Percentiles rank a stretch among this genome's conserved stretches.
These are phyloP conservation scores for Taxidea taxus DNA, from an alignment of 2,113 vertebrate genomes.

Conservation along the genomic window DNA sequence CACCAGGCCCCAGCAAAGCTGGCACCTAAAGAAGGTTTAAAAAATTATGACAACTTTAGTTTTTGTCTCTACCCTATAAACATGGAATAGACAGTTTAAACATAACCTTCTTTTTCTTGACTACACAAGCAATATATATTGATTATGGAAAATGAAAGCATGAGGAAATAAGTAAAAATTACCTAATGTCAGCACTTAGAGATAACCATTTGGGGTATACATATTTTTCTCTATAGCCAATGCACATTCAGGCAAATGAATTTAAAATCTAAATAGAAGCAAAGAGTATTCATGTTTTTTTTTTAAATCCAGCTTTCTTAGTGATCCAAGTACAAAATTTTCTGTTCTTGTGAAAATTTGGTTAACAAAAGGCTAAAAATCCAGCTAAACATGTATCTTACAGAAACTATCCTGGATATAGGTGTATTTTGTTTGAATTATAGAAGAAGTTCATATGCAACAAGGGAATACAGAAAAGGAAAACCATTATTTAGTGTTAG, in stretches of 20 bases:
- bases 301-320: conserved; percentile 12
- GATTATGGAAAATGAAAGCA: conserved; percentile 16
- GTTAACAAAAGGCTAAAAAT: not conserved
- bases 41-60: not conserved
- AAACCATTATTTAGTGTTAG: not conserved
- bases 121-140: not conserved
- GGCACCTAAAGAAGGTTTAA: not conserved
- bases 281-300: not conserved
- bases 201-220: not conserved
- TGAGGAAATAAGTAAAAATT: conserved; percentile 44
- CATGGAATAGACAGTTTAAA: not conserved
- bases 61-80: conserved; percentile 10
- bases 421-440: not conserved
- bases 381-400: not conserved
- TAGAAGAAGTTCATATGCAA: not conserved
- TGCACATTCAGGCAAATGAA: not conserved
- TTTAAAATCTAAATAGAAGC: not conserved
- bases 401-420: conserved; percentile 4
- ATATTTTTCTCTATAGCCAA: not conserved
- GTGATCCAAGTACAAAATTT: conserved; percentile 19
- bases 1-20: not conserved
- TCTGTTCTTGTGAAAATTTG: not conserved
- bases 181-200: not conserved
- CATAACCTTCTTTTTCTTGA: conserved; percentile 3
- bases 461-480: not conserved